Percentiles rank a stretch among this genome's conserved stretches.
Evolutionary conservation across 2,113 vertebrate species (phyloP).

Genomic region (Electrona antarctica): DNA sequence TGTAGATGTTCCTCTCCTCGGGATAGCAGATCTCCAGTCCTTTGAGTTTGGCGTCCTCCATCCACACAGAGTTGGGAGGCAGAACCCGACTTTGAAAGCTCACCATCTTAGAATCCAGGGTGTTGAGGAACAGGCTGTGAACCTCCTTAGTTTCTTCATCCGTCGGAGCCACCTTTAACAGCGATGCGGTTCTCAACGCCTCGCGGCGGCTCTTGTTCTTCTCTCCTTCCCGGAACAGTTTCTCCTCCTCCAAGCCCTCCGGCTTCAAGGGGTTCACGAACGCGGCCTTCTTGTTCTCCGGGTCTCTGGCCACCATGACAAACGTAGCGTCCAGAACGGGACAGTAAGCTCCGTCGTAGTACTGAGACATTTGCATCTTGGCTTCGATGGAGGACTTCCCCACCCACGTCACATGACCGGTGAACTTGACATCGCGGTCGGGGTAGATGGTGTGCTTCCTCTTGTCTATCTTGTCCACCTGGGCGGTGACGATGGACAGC

Average conservation of each 20-base stretch:
- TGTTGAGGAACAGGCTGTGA: conserved; percentile 93
- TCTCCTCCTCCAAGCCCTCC: conserved; percentile 86
- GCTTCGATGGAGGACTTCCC: conserved; percentile 96
- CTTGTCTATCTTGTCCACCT: conserved; percentile 97
- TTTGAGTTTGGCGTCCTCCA: conserved; percentile 93
- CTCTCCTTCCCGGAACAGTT: conserved; percentile 88
- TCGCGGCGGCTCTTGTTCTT: conserved; percentile 88
- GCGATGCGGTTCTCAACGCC: conserved; percentile 85
- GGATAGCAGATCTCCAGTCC: conserved; percentile 95
- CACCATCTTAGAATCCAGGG: conserved; percentile 88
- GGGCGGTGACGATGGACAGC: conserved; percentile 96
- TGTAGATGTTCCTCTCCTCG: conserved; percentile 96
- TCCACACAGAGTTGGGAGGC: conserved; percentile 89
- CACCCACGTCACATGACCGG: conserved; percentile 94
- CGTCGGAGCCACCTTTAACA: conserved; percentile 93
- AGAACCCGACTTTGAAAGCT: conserved; percentile 91
- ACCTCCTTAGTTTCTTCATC: conserved; percentile 89
- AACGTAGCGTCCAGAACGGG: conserved; percentile 94
- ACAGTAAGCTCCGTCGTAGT: conserved; percentile 76
- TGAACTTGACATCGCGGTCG: conserved; percentile 94
- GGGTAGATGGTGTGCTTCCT: conserved; percentile 87
- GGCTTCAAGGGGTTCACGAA: conserved; percentile 88
- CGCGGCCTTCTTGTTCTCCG: conserved; percentile 93
- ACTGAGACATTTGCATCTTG: conserved; percentile 93
- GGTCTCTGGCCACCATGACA: conserved; percentile 97